These are phyloP conservation scores for Eilema depressum DNA, from an alignment of 2,888 invertebrate species.

Conservation along the genomic window DNA sequence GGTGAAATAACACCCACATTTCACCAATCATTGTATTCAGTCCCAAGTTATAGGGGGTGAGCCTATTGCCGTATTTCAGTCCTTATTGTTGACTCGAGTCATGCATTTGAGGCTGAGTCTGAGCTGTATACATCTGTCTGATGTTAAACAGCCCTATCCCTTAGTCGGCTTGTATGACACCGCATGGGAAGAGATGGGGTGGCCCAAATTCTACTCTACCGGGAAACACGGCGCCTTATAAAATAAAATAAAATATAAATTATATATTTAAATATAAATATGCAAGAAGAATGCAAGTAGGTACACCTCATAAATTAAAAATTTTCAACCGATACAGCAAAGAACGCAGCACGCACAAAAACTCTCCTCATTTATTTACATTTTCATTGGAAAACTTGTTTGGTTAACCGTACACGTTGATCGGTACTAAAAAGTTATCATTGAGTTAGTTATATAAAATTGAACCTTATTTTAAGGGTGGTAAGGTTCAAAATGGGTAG, in stretches of 20 bases:
- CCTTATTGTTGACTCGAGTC: too few species aligned
- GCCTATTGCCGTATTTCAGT: too few species aligned
- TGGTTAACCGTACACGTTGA: constrained; percentile 38
- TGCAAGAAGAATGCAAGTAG: constrained; percentile 29
- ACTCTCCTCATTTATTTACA: constrained; percentile 46
- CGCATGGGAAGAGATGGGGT: background rate
- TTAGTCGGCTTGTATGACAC: background rate
- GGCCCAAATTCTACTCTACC: too few species aligned
- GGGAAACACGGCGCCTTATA: too few species aligned
- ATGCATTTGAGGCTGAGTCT: too few species aligned
- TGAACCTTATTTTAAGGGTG: constrained; percentile 22
- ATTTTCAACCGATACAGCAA: constrained; percentile 34
- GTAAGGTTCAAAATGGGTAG: constrained; percentile 37
- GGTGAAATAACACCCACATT: too few species aligned
- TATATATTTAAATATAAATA: background rate
- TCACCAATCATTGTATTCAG: too few species aligned
- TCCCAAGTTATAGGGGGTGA: too few species aligned
- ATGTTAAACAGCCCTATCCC: background rate
- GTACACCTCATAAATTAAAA: constrained; percentile 47
- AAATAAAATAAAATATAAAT: background rate
- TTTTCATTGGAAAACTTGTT: constrained; percentile 55
- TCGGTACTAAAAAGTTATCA: constrained; percentile 31
- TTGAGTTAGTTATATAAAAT: constrained; percentile 33
- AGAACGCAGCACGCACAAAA: constrained; percentile 36
- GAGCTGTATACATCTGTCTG: too few species aligned